These are phyloP conservation scores for Ceratosolen solmsi DNA, from an alignment of 1,140 invertebrate genomes.

Conservation along the genomic window DNA sequence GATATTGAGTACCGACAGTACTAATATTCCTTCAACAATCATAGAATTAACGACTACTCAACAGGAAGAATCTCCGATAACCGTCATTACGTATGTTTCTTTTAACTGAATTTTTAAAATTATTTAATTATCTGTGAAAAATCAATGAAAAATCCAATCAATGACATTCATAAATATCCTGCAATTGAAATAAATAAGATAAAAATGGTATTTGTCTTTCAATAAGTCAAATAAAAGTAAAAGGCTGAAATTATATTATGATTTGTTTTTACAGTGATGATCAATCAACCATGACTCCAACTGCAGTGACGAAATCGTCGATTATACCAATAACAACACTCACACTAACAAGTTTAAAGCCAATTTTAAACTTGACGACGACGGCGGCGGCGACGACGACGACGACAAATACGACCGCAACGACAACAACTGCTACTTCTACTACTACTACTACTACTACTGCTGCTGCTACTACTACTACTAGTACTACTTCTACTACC, in stretches of 20 bases:
- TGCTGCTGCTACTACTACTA: not conserved
- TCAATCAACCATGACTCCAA: not conserved
- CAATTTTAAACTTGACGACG: not conserved
- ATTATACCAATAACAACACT: not conserved
- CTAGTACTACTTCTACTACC: not conserved
- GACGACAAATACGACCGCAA: not conserved
- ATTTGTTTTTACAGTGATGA: constrained; percentile 5
- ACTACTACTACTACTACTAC: not conserved
- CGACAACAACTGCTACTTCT: not conserved
- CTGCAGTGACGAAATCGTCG: not conserved
- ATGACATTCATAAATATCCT: no score
- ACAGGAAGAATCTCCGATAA: not conserved
- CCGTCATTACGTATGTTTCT: not conserved
- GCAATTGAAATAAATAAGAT: no score
- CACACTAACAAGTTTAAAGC: no score
- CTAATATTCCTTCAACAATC: not conserved
- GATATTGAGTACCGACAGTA: not conserved
- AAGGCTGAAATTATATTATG: not conserved
- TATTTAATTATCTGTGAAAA: no score
- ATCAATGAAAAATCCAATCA: no score
- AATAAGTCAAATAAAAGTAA: not conserved
- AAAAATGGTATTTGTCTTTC: no score
- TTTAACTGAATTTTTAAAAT: not conserved
- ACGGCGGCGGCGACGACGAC: not conserved
- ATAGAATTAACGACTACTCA: not conserved